A percentile compares a stretch with the other conserved stretches of the same genome.
Conservation (phyloP, 2,888 invertebrate genomes). For the Lasioglossum leucozonium region DNA sequence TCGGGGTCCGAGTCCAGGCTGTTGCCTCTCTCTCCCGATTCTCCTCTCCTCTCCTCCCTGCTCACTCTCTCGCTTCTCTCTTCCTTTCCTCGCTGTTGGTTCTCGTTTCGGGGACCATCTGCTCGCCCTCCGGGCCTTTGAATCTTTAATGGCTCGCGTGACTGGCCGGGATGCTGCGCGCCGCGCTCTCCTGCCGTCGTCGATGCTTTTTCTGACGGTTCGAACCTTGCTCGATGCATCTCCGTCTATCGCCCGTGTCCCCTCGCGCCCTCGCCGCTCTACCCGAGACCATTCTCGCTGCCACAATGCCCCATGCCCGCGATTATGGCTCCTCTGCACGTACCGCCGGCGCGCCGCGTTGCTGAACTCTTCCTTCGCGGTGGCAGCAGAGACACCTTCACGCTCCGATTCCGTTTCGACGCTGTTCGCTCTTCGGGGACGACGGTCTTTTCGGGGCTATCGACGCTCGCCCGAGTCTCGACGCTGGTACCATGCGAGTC, state of each 20-base stretch:
- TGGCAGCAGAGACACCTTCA: background rate
- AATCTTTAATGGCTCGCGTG: slow-evolving; percentile 84
- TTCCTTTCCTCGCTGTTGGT: background rate
- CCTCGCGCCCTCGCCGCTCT: background rate
- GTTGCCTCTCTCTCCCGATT: slow-evolving; percentile 50
- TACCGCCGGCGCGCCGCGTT: background rate
- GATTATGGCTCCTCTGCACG: background rate
- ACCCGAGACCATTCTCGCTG: background rate
- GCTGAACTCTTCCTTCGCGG: background rate
- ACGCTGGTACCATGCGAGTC: too few relatives aligned
- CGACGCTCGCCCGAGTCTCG: background rate
- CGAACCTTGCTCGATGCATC: slow-evolving; percentile 7
- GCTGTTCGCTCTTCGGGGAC: background rate
- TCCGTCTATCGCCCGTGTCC: slow-evolving; percentile 1
- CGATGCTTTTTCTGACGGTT: slow-evolving; percentile 12
- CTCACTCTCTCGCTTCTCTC: too few relatives aligned
- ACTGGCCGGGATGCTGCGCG: slow-evolving; percentile 69
- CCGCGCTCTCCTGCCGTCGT: slow-evolving; percentile 6
- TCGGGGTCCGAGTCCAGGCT: slow-evolving; percentile 50
- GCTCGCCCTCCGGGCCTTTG: slow-evolving; percentile 82
- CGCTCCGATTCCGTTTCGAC: background rate
- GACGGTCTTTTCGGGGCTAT: background rate
- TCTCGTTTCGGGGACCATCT: slow-evolving; percentile 80
- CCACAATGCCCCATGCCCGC: background rate
- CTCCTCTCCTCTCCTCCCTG: background rate